These are phyloP conservation scores for Mechanitis mazaeus DNA, from an alignment of 2,888 invertebrate species.

Conservation along the genomic window DNA sequence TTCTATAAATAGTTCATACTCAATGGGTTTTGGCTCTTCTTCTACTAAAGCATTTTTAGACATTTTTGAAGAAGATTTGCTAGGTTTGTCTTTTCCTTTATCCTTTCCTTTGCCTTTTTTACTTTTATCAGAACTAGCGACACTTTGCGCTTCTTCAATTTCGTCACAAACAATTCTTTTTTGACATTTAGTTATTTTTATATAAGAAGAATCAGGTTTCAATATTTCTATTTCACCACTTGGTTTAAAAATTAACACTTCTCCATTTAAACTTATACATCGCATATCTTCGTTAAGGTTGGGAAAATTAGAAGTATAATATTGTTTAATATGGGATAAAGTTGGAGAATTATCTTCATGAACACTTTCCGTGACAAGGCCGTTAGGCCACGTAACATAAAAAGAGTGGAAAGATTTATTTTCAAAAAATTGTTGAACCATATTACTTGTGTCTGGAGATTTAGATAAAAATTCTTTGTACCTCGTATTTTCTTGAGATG, in stretches of 20 bases:
- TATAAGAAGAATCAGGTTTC: constrained; percentile 52
- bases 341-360: constrained; percentile 48
- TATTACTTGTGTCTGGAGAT: constrained; percentile 25
- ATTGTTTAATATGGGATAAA: constrained; percentile 64
- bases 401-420: constrained; percentile 49
- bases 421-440: constrained; percentile 35
- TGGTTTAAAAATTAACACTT: constrained; percentile 57
- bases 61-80: constrained; percentile 43
- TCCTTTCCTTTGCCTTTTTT: constrained; percentile 48
- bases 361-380: constrained; percentile 59
- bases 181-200: constrained; percentile 51
- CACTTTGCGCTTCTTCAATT: constrained; percentile 36
- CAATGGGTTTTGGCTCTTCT: constrained; percentile 35
- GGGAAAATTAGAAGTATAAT: constrained; percentile 35
- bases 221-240: constrained; percentile 52
- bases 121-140: constrained; percentile 42
- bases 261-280: constrained; percentile 61
- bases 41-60: constrained; percentile 38
- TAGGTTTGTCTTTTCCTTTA: constrained; percentile 41
- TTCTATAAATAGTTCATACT: constrained; percentile 51
- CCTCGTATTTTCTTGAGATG: constrained; percentile 32
- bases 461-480: constrained; percentile 34
- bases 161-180: constrained; percentile 37
- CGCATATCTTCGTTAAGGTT: constrained; percentile 54
- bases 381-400: constrained; percentile 64